Conservation (phyloP, 2,888 invertebrate genomes). For the Lacanobia oleracea region DNA sequence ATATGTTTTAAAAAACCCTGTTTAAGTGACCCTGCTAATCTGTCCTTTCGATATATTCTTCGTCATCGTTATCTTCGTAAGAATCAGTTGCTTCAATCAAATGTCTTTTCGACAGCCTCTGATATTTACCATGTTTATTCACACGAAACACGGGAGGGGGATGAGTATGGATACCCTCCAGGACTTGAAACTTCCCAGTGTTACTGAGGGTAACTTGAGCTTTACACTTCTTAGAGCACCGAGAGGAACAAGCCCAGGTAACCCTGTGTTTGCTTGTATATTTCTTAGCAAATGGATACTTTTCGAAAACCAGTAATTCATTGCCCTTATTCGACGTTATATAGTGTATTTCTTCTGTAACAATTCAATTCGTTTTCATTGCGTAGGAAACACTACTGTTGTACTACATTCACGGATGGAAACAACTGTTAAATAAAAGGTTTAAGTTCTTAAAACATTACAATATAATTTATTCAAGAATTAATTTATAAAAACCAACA, state of each 20-base stretch:
- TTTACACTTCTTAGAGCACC: conserved; percentile 81
- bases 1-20: background rate
- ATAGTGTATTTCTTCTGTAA: conserved; percentile 85
- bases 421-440: conserved; percentile 43
- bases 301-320: conserved; percentile 79
- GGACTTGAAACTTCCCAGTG: conserved; percentile 72
- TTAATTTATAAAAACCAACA: conserved; percentile 37
- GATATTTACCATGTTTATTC: conserved; percentile 77
- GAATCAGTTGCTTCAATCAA: conserved; percentile 15
- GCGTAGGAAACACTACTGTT: background rate
- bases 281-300: conserved; percentile 81
- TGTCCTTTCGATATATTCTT: conserved; percentile 20
- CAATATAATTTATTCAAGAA: conserved; percentile 48
- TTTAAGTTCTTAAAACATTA: conserved; percentile 25
- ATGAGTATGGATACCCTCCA: conserved; percentile 78
- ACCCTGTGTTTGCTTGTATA: conserved; percentile 74
- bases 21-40: background rate
- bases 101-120: conserved; percentile 70
- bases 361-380: conserved; percentile 42
- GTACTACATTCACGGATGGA: background rate
- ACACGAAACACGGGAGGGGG: conserved; percentile 81
- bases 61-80: conserved; percentile 14
- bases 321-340: conserved; percentile 83
- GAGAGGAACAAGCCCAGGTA: conserved; percentile 83
- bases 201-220: conserved; percentile 78